Percentiles rank a stretch among this genome's conserved stretches.
Evolutionary conservation across 1,140 invertebrate species (phyloP).

Genomic region (Plutomurus gul): DNA sequence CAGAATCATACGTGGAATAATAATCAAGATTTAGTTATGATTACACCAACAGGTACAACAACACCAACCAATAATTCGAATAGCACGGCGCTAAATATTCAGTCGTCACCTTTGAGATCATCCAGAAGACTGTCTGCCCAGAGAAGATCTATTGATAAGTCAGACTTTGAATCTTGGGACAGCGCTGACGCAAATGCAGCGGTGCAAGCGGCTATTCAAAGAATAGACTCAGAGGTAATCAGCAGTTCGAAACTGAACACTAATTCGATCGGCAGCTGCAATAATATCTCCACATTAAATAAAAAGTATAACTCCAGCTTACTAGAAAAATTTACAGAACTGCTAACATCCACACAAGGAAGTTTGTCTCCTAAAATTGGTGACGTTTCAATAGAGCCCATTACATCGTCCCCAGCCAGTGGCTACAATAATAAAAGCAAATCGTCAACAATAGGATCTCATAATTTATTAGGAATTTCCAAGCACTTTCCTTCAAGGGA

Average conservation of each 20-base stretch:
- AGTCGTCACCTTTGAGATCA: slow-evolving; percentile 20
- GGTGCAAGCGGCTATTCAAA: slow-evolving; percentile 17
- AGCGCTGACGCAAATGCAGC: background rate
- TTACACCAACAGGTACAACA: background rate
- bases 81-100: background rate
- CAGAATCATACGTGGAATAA: background rate
- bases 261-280: slow-evolving; percentile 22
- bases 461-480: background rate
- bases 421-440: background rate
- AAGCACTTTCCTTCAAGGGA: background rate
- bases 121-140: slow-evolving; percentile 34
- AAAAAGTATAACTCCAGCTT: slow-evolving; percentile 31
- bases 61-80: background rate
- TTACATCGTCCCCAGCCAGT: background rate
- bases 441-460: background rate
- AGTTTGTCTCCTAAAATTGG: slow-evolving; percentile 22
- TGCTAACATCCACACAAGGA: background rate
- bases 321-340: slow-evolving; percentile 24
- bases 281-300: background rate
- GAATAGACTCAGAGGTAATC: slow-evolving; percentile 21
- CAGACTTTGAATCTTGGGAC: slow-evolving; percentile 27
- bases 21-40: slow-evolving; percentile 33
- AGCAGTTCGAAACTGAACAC: slow-evolving; percentile 4
- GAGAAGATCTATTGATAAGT: slow-evolving; percentile 27
- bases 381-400: slow-evolving; percentile 38